Base-by-base conservation (phyloP, 2,888 invertebrate genomes). In the Clistopyga incitator region DNA sequence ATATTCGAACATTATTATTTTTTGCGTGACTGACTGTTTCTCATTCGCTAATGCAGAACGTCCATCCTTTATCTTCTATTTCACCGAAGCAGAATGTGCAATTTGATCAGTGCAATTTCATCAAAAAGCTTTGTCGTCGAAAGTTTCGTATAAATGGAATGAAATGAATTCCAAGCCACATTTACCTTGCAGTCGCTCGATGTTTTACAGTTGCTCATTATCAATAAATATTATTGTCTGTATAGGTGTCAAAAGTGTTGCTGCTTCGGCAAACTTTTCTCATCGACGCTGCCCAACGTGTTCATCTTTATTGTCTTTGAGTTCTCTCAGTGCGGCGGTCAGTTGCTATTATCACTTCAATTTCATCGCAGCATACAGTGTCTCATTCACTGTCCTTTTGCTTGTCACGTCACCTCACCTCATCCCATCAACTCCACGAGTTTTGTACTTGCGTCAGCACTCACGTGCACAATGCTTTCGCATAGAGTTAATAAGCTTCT, bases 11-110 rank as follows among this genome's bases (percentile, higher is more conserved):
- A 29, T 29, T 29, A 3, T 29, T 29, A 29, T 2, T 2, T 29
- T 29, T 4, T 54, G 6, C 6, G 11, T 23, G 20, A 56, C 13
- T 1, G 13, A 56, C 15, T 15, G 2, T 29, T 29, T 56, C 11
- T 29, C 38, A 70, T 52, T 47, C 50, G 64, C 75, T 75, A 75
- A 75, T 29, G 29, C 29, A n/a, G 8, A 59, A 59, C 15, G 29
- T 29, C 15, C n/a, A 23, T 59, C 29, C 59, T 29, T 59, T 29
- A 29, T 15, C n/a, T 6, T 6, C 29, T 29, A 59, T 59, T 59
- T 1, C 25, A 59, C 15, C 15, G 15, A 29, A 25, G 29, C 29
- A 15, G 13, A 6, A 29, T n/a, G 59, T n/a, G n/a, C n/a, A 13
- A 1, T 34, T 20, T 61, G 34, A 34, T n/a, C 59, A 61, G 29